Conservation (phyloP, 2,888 invertebrate genomes). For the Cylloceria caligata region DNA sequence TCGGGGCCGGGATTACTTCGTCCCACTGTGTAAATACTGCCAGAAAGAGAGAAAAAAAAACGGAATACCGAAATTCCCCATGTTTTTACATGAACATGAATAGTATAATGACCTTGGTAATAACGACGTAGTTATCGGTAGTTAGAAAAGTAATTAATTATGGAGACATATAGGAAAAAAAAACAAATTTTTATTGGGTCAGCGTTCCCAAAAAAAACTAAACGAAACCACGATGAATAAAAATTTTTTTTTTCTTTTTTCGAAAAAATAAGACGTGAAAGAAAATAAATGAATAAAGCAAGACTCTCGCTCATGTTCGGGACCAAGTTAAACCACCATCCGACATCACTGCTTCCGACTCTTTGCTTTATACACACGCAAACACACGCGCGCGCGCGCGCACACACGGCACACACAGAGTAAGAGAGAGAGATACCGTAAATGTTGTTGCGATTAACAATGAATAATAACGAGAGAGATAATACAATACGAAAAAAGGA, state of each 20-base stretch:
- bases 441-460: slow-evolving; percentile 33
- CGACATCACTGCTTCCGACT: slow-evolving; percentile 76
- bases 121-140: slow-evolving; percentile 63
- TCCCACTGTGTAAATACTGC: slow-evolving; percentile 65
- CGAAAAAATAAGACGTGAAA: slow-evolving; percentile 13
- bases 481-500: not conserved
- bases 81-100: slow-evolving; percentile 65
- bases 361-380: slow-evolving; percentile 62
- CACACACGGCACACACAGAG: slow-evolving; percentile 29
- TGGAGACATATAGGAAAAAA: slow-evolving; percentile 42
- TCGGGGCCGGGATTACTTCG: slow-evolving; percentile 40
- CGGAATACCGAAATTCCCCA: slow-evolving; percentile 32
- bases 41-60: slow-evolving; percentile 40
- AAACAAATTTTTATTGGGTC: slow-evolving; percentile 28
- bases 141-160: slow-evolving; percentile 61
- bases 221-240: slow-evolving; percentile 34
- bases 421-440: slow-evolving; percentile 23
- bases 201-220: slow-evolving; percentile 33
- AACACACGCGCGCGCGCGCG: slow-evolving; percentile 15
- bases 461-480: slow-evolving; percentile 25
- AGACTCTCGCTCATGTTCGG: slow-evolving; percentile 80
- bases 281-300: slow-evolving; percentile 57
- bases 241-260: slow-evolving; percentile 9
- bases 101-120: slow-evolving; percentile 44
- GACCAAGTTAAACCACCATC: slow-evolving; percentile 82